Evolutionary conservation across 2,797 vertebrate species (phyloP).

Genomic region (Alcedo atthis): DNA sequence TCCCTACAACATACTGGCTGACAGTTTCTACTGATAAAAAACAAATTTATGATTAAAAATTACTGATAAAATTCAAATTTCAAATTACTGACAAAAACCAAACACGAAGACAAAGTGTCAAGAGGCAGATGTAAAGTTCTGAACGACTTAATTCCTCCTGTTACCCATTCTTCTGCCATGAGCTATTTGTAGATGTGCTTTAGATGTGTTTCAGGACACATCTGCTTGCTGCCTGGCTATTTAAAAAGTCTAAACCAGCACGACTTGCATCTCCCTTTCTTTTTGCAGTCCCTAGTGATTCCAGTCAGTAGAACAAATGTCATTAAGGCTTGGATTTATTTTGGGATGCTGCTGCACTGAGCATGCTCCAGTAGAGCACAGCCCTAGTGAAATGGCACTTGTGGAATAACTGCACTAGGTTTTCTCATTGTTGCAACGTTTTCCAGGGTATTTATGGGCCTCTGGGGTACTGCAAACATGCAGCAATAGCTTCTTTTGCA

Average conservation of each 20-base stretch:
- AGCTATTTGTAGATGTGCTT: background rate
- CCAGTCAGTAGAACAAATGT: conserved; percentile 13
- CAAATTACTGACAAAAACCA: too few relatives aligned
- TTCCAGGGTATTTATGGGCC: conserved; percentile 41
- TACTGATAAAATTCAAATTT: too few relatives aligned
- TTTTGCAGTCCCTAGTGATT: background rate
- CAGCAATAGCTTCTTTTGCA: conserved; percentile 31
- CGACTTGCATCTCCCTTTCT: background rate
- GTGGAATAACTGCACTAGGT: background rate
- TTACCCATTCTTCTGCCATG: background rate
- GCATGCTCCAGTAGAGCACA: background rate
- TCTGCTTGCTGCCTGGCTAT: background rate
- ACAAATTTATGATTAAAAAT: background rate
- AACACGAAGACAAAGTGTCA: background rate
- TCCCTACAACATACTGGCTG: background rate
- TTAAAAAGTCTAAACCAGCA: background rate
- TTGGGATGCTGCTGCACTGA: background rate
- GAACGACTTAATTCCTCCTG: background rate
- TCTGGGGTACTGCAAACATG: conserved; percentile 31
- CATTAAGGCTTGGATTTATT: background rate
- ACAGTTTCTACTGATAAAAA: background rate
- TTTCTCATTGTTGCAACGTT: conserved; percentile 35
- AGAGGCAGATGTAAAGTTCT: background rate
- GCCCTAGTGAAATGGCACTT: background rate
- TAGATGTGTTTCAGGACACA: background rate